Evolutionary conservation across 1,140 invertebrate genomes (phyloP).

Genomic region (Mercenaria mercenaria): DNA sequence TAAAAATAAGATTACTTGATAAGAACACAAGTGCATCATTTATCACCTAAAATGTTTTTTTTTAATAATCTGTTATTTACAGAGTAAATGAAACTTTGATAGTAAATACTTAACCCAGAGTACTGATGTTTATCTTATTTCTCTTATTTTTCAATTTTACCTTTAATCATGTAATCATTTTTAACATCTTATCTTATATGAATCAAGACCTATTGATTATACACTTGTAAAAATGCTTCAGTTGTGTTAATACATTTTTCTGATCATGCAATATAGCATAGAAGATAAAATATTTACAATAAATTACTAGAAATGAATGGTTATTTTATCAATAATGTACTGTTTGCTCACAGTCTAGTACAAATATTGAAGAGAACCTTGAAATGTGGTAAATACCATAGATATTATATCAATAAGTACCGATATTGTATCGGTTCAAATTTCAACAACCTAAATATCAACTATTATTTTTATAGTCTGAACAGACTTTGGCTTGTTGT

Average conservation of each 20-base stretch:
- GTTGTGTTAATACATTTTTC: background rate
- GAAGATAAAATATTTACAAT: constrained; percentile 18
- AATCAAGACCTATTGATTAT: background rate
- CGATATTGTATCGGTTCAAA: no score
- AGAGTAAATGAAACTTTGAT: no score
- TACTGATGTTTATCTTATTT: background rate
- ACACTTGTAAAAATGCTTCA: background rate
- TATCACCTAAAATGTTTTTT: no score
- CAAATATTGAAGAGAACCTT: background rate
- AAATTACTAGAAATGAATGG: background rate
- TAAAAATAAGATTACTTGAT: no score
- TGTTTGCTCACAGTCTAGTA: background rate
- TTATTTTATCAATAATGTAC: background rate
- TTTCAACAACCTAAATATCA: no score
- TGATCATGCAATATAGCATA: background rate
- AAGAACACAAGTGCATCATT: no score
- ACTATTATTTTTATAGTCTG: no score
- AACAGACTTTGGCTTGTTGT: no score
- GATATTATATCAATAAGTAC: no score
- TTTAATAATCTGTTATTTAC: no score
- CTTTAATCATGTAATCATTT: background rate
- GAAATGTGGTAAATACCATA: background rate
- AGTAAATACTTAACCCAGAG: background rate
- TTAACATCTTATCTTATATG: background rate
- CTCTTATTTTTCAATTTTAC: constrained; percentile 6